These are phyloP conservation scores for Eurystomus gularis DNA, from an alignment of 2,113 vertebrate species.

Conservation along the genomic window DNA sequence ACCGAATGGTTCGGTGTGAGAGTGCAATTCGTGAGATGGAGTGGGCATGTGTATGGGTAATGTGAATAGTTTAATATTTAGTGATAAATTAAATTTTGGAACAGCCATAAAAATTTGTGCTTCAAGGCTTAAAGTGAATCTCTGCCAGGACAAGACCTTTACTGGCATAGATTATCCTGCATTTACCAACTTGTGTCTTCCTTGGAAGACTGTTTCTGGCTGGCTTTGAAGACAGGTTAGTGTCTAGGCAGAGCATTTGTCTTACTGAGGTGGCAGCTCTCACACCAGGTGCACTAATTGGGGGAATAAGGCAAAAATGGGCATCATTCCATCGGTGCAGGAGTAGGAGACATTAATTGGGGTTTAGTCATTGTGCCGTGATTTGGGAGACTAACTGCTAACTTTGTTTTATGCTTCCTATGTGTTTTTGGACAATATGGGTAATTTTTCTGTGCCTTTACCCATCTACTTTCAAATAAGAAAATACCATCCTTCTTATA, in stretches of 20 bases:
- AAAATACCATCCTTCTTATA: background rate
- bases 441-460: background rate
- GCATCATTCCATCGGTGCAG: rapidly evolving
- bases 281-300: background rate
- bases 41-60: background rate
- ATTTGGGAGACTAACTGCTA: background rate
- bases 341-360: background rate
- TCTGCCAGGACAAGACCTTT: background rate
- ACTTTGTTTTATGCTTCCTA: background rate
- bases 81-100: conserved; percentile 34
- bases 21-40: background rate
- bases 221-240: background rate
- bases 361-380: background rate
- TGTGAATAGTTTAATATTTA: background rate
- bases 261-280: background rate
- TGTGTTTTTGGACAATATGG: background rate
- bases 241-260: background rate
- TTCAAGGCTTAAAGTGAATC: conserved; percentile 8
- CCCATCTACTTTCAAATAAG: background rate
- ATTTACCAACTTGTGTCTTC: background rate
- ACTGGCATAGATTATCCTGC: background rate
- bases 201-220: background rate
- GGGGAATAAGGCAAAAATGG: background rate
- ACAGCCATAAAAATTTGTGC: background rate
- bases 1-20: rapidly evolving